Evolutionary conservation across 2,888 invertebrate genomes (phyloP), one percentile per base, ranked within the genome.

Genomic region (Platynereis dumerilii): DNA sequence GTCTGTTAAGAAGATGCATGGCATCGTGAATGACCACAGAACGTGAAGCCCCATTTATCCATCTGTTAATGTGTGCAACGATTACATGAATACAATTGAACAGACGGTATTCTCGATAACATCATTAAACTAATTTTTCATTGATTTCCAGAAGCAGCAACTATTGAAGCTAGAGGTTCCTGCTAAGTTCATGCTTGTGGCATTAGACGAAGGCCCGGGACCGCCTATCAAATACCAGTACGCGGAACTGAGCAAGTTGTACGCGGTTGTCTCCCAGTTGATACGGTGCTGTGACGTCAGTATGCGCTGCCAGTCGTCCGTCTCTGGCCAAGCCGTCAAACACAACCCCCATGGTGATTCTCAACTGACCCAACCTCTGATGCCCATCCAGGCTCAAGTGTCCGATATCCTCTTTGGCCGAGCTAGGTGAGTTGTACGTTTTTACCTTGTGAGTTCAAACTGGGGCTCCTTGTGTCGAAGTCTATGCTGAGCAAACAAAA

Each of bases 161-260:
- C 76, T 86, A 56, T 72, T 86, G 66, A 80, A 93, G 90, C 87
- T 96, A 78, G 93, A 93, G 85, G 92, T 97, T 63, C 91, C 96
- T 58, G 91, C 92, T 66, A 90, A 92, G 69, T 93, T 96, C 80
- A 92, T 96, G 79, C 88, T 91, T 75, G 91, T 96, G 48, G 94
- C 95, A 42, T 88, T 95, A 81, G 96, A 96, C 77, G 96, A 96
- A 80, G 92, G 94, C 0, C 92, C 94, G 0, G 92, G 94, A 5
- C 93, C 94, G 26, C 90, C 94, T 56, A 95, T 96, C 74, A 96
- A 96, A 86, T 96, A 95, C 85, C 96, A 96, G 84, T 96, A 93
- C 85, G 93, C 94, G 0, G 97, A 97, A 84, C 88, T 96, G 54
- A 92, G 92, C 57, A 96, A 96, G 86, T 87, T 97, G 70, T 96